Evolutionary conservation across 2,888 invertebrate species (phyloP).

Genomic region (Ethmia dodecea): DNA sequence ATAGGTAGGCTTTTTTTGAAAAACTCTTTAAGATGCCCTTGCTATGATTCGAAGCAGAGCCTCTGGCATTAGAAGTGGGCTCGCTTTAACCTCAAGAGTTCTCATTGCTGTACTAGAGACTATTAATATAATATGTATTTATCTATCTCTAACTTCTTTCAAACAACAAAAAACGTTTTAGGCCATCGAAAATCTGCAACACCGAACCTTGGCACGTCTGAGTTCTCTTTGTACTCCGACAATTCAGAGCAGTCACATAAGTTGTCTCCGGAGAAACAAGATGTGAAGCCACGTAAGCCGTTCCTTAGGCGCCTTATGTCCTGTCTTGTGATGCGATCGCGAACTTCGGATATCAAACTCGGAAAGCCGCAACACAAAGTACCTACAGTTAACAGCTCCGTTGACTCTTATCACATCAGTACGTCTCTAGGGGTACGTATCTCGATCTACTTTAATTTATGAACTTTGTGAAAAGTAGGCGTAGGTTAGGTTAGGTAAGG

Average conservation of each 20-base stretch:
- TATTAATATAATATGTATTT: too few relatives aligned
- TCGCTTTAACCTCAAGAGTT: too few relatives aligned
- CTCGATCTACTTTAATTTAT: too few relatives aligned
- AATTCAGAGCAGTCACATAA: constrained; percentile 14
- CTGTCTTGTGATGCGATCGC: constrained; percentile 49
- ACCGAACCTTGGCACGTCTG: constrained; percentile 58
- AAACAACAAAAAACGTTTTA: too few relatives aligned
- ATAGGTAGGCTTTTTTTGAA: too few relatives aligned
- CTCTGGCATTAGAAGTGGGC: too few relatives aligned
- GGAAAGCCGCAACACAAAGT: neutral
- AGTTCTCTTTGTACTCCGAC: constrained; percentile 38
- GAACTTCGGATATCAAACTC: constrained; percentile 30
- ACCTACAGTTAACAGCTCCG: constrained; percentile 33
- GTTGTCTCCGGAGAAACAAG: constrained; percentile 17
- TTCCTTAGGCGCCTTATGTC: constrained; percentile 56
- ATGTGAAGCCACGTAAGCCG: constrained; percentile 41
- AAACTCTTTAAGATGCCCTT: too few relatives aligned
- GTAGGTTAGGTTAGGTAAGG: too few relatives aligned
- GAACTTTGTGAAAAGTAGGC: too few relatives aligned
- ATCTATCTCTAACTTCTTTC: too few relatives aligned
- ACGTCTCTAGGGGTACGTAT: constrained; percentile 57
- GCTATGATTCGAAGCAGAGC: too few relatives aligned
- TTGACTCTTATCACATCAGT: constrained; percentile 58
- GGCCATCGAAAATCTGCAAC: constrained; percentile 43
- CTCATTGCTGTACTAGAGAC: too few relatives aligned